phyloP scores from a whole-genome alignment of 2,113 vertebrate genomes.

The Emydura subglobosa region DNA sequence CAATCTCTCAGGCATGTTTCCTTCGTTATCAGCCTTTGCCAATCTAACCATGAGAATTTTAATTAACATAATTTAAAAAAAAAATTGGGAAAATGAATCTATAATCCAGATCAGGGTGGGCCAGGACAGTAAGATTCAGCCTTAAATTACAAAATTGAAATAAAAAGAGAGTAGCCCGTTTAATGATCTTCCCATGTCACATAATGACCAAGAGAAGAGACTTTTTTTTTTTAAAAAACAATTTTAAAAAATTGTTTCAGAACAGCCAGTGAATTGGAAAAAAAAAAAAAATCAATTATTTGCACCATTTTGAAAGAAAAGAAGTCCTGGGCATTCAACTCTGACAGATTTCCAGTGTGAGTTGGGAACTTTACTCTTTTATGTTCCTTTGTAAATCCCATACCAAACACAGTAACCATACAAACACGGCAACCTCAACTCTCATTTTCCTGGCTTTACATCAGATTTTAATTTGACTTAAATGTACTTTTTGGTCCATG shows the following conservation, averaged over 20 bases:
- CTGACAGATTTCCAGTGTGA: not conserved
- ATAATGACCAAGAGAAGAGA: not conserved
- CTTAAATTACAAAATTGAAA: too few species aligned
- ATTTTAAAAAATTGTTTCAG: too few species aligned
- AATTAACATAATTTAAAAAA: not conserved
- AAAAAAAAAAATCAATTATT: too few species aligned
- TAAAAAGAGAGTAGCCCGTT: not conserved
- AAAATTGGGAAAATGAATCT: not conserved
- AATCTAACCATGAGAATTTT: not conserved
- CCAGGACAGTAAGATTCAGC: not conserved
- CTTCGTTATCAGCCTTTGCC: not conserved
- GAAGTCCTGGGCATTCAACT: not conserved
- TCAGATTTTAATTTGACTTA: not conserved
- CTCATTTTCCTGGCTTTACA: slow-evolving; percentile 1
- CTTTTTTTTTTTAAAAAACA: too few species aligned
- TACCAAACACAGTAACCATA: not conserved
- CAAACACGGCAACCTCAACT: not conserved
- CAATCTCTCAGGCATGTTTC: not conserved
- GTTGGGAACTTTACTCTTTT: not conserved
- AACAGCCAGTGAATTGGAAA: too few species aligned
- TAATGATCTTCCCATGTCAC: not conserved
- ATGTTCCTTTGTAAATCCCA: slow-evolving; percentile 15
- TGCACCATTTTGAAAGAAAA: not conserved
- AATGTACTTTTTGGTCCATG: slow-evolving; percentile 11
- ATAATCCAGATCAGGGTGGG: not conserved